A percentile compares a stretch with the other conserved stretches of the same genome.
These are phyloP conservation scores for Epizoanthus ramosus DNA, from an alignment of 92 coral and sea anemone genomes.

Conservation along the genomic window DNA sequence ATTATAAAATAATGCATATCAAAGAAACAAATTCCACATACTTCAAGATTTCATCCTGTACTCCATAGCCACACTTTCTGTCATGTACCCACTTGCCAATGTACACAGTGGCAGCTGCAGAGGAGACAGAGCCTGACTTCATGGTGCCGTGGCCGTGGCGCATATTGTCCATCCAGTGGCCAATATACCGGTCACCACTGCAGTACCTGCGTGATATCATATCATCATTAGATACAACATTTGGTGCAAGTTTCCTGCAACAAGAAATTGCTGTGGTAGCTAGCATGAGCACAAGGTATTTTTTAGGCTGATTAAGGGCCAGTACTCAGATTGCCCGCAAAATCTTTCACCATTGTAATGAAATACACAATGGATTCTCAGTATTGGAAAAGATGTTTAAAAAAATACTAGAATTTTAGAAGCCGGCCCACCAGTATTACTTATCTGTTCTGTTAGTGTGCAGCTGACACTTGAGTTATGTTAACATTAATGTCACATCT, in stretches of 20 bases:
- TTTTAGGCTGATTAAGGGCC: too few species aligned
- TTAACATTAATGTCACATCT: too few species aligned
- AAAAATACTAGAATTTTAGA: too few species aligned
- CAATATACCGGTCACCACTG: conserved; percentile 78
- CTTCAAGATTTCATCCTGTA: conserved; percentile 91
- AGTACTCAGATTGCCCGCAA: too few species aligned
- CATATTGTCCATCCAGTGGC: conserved; percentile 79
- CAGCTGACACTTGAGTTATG: too few species aligned
- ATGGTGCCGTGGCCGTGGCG: conserved; percentile 91
- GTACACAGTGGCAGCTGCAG: conserved; percentile 91
- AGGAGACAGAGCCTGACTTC: conserved; percentile 87
- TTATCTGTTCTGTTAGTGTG: too few species aligned
- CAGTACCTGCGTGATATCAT: conserved; percentile 56
- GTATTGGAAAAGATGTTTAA: too few species aligned
- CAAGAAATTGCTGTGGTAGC: too few species aligned
- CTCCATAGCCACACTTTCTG: conserved; percentile 91
- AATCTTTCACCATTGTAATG: background rate
- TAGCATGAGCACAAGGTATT: too few species aligned
- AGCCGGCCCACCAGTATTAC: too few species aligned
- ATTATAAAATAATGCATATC: too few species aligned
- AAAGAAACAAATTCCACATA: conserved; percentile 13
- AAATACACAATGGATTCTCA: background rate
- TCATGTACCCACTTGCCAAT: conserved; percentile 91
- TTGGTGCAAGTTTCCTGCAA: too few species aligned
- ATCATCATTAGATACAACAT: background rate